Evolutionary conservation across 2,888 invertebrate genomes (phyloP).

Genomic region (Oscheius sp.): DNA sequence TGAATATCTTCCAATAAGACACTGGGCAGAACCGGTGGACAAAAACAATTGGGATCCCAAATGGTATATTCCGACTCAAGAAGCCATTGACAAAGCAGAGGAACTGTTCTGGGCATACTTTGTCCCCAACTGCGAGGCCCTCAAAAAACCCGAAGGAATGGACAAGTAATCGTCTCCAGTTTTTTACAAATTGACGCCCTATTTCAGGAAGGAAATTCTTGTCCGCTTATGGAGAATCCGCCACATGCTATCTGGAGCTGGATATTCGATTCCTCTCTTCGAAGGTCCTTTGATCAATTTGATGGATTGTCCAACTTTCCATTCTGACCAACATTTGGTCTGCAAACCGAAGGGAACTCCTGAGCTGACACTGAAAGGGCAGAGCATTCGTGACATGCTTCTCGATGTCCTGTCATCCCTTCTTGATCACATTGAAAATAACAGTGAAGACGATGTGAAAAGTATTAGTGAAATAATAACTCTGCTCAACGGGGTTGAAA

Average conservation of each 20-base stretch:
- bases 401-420: conserved; percentile 41
- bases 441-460: conserved; percentile 54
- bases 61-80: conserved; percentile 84
- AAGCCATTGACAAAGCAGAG: conserved; percentile 81
- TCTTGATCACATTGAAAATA: conserved; percentile 44
- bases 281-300: conserved; percentile 77
- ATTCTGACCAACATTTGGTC: conserved; percentile 34
- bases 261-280: conserved; percentile 82
- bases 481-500: conserved; percentile 48
- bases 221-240: conserved; percentile 81
- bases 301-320: conserved; percentile 62
- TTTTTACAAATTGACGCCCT: background rate
- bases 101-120: conserved; percentile 78
- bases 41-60: conserved; percentile 80
- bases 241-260: conserved; percentile 80
- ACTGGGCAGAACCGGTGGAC: conserved; percentile 85
- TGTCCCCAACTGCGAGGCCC: conserved; percentile 79
- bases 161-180: conserved; percentile 50
- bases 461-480: conserved; percentile 49
- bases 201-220: conserved; percentile 81
- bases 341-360: conserved; percentile 50
- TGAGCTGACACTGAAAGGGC: conserved; percentile 27
- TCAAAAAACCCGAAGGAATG: conserved; percentile 76
- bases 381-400: conserved; percentile 43
- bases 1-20: conserved; percentile 82